Base-by-base conservation (phyloP, 2,797 vertebrate genomes). In the Spondyliosoma cantharus region DNA sequence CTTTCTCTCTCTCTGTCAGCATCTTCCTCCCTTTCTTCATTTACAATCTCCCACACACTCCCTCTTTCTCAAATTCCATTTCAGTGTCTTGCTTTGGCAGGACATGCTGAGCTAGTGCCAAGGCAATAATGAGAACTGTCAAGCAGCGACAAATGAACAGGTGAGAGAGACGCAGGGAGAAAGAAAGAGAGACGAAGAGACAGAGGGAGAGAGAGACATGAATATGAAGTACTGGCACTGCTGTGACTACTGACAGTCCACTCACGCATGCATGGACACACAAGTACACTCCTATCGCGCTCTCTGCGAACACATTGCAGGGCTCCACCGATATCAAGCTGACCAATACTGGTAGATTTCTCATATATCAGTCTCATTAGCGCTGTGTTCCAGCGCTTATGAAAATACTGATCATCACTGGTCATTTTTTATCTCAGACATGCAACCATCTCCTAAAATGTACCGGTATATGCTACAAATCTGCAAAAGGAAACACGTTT, bases 101-200 rank as follows among this genome's bases (percentile, higher is more conserved):
- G 91, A 94, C 87, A 91, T 91, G 93, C 92, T 94, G 94, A 94
- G 92, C 92, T 93, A 86, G 90, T 92, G 93, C 94, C 93, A 93
- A 91, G 89, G 90, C 92, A 94, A 94, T 95, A 94, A 95, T 94
- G 93, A 94, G 93, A 94, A 93, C 93, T 95, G 94, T 94, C 93
- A 95, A 89, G 90, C 83, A 87, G 91, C 91, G 90, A 94, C 93
- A 94, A 94, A 94, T 94, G 93, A 95, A 94, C 93, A 94, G 94
- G 93, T 94, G 93, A 92, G 90, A 90, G 89, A 92, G 90, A 90
- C 50, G 82, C 86, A 85, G 85, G 69, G 74, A 79, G 71, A 84
- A 73, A 78, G 79, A 82, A 59, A 81, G 72, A 81, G 53, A 75
- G 68, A 81, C n/a, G 49, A 24, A 71, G 73, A 77, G 78, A 83